Percentiles rank a stretch among this genome's conserved stretches.
These are phyloP conservation scores for Drosophila falleni DNA, from an alignment of 2,888 invertebrate genomes.

Conservation along the genomic window DNA sequence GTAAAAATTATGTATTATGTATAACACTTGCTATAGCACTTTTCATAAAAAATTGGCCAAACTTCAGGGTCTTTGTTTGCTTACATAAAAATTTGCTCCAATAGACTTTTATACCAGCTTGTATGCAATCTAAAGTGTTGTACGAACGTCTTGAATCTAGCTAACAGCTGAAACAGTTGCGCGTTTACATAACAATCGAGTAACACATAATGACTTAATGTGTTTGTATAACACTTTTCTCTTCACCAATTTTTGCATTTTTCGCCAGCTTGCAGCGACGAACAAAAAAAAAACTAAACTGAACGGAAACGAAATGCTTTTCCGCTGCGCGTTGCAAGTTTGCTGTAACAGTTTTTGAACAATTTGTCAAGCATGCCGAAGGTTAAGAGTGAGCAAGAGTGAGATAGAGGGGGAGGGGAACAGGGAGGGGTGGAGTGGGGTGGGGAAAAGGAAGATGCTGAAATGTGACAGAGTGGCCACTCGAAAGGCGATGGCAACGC, in stretches of 20 bases:
- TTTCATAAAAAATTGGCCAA: too few relatives aligned
- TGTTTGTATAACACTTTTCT: slow-evolving; percentile 52
- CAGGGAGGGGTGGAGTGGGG: background rate
- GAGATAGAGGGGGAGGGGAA: background rate
- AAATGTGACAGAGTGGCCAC: slow-evolving; percentile 57
- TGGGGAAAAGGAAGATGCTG: background rate
- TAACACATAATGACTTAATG: slow-evolving; percentile 35
- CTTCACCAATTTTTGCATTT: slow-evolving; percentile 35
- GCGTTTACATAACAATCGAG: slow-evolving; percentile 43
- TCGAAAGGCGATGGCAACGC: slow-evolving; percentile 51
- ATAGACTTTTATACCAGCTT: slow-evolving; percentile 11
- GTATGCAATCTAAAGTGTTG: background rate
- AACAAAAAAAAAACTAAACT: background rate
- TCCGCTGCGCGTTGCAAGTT: slow-evolving; percentile 44
- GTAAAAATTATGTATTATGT: background rate
- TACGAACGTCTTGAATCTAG: background rate
- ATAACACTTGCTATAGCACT: slow-evolving; percentile 12
- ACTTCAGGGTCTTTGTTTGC: background rate
- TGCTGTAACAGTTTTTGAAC: slow-evolving; percentile 32
- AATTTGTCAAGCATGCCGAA: slow-evolving; percentile 53
- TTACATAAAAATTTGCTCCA: background rate
- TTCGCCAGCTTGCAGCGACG: slow-evolving; percentile 1
- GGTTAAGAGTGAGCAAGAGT: slow-evolving; percentile 18
- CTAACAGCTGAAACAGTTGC: slow-evolving; percentile 10
- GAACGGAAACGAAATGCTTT: slow-evolving; percentile 25